A percentile compares a stretch with the other conserved stretches of the same genome.
Conservation (phyloP, 2,797 vertebrate species). For the Catharus ustulatus region DNA sequence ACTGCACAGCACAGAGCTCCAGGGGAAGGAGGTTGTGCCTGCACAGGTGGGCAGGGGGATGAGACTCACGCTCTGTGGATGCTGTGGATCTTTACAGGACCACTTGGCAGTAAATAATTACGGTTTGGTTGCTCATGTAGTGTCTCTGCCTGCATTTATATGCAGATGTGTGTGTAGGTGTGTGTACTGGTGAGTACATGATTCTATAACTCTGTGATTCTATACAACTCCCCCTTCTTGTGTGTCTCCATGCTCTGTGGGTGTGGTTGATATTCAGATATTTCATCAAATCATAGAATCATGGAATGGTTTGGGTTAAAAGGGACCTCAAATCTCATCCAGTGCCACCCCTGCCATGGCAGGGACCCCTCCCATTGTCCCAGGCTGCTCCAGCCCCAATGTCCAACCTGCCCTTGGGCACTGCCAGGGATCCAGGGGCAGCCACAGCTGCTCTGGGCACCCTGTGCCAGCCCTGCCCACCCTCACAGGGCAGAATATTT, state of each 20-base stretch:
- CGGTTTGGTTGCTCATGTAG: background rate
- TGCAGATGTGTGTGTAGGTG: background rate
- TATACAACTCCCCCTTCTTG: background rate
- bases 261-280: too few relatives aligned
- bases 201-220: background rate
- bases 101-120: background rate
- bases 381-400: fast-evolving
- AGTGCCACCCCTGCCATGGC: fast-evolving
- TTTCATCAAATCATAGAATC: background rate
- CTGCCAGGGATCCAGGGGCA: background rate
- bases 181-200: background rate
- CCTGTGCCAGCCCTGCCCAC: fast-evolving
- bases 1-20: background rate
- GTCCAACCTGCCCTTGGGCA: fast-evolving
- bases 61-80: background rate
- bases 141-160: background rate
- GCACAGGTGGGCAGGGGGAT: background rate
- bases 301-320: background rate
- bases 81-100: background rate
- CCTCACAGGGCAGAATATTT: background rate
- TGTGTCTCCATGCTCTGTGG: background rate
- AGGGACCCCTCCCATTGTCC: fast-evolving
- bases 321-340: background rate
- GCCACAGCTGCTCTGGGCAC: background rate
- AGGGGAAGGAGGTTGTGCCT: background rate